Base-by-base conservation (phyloP, 2,113 vertebrate genomes). In the Eptesicus fuscus region DNA sequence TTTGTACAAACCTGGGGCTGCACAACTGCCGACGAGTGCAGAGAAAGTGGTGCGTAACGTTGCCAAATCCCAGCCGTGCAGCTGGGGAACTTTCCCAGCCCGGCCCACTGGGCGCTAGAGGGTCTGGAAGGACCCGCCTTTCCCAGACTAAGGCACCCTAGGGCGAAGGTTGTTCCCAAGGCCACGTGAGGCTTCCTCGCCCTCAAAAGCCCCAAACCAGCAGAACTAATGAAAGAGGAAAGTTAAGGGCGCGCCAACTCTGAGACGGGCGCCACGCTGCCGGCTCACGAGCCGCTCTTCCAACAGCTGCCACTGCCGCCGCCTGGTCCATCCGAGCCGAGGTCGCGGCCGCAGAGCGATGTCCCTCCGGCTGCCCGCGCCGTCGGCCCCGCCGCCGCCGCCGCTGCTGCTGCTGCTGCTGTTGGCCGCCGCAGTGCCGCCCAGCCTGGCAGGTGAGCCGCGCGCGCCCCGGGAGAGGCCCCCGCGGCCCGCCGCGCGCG, bases 401-500 rank as follows among this genome's bases (percentile, higher is more conserved):
- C 53, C 7, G 37, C 95, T 93, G 84, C 76, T 93, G 98, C 96
- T 67, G 30, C 94, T 97, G 37, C 71, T 97, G 22, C 88, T 98
- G 23, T 20, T 96, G 87, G 67, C 85, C 95, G 65, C 97, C 94
- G 96, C 94, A 18, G 78, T 1, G 30, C 86, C 49, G 44, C 89
- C 32, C 51, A 90, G 88, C 70, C 88, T 56, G 61, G 95, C 97
- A 98, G 98, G 98, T 98, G 98, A 98, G 98, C 79, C 37, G 28
- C 0, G 35, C 20, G 84, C 14, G 51, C 84, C 10, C 32, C 1
- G 37, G 25, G 76, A 25, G 2, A 6, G 35, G 22, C 32, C 35
- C 32, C 1, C n/a, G 44, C 4, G 9, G 28, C 8, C 42, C n/a
- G 67, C 13, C 0, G 56, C 56, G 22, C 59, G 59, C 40, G 20